Evolutionary conservation across 2,113 vertebrate genomes (phyloP).

Genomic region (Bubalus kerabau): DNA sequence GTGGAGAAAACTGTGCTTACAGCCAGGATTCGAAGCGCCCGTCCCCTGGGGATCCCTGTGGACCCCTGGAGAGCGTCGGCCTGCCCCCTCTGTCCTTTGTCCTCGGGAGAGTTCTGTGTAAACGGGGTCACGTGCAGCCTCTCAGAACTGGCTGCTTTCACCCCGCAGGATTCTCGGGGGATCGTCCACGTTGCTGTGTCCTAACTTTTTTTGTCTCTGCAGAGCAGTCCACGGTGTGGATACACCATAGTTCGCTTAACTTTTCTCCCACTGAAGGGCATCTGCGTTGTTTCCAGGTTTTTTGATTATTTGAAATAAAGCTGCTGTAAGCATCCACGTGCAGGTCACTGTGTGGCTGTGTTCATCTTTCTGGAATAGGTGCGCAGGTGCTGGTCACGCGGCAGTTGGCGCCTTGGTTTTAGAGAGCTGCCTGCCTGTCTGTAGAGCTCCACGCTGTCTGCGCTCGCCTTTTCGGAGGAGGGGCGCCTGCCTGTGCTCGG

Average conservation of each 20-base stretch:
- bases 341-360: neutral
- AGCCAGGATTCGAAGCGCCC: accelerated
- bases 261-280: too few relatives aligned
- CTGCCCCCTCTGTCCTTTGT: too few relatives aligned
- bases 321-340: accelerated
- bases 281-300: neutral
- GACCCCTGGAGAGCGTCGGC: too few relatives aligned
- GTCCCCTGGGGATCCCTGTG: neutral
- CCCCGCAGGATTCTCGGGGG: neutral
- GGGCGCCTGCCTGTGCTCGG: accelerated
- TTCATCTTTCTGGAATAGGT: neutral
- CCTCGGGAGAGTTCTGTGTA: neutral
- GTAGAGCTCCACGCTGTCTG: neutral
- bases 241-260: accelerated
- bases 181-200: neutral
- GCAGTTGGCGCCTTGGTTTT: neutral
- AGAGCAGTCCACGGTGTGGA: neutral
- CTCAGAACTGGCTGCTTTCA: neutral
- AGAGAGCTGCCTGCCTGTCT: neutral
- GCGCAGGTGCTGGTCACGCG: neutral
- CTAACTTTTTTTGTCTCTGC: neutral
- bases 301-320: too few relatives aligned
- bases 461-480: accelerated
- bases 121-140: accelerated
- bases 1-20: neutral